These are phyloP conservation scores for Melinaea marsaeus DNA, from an alignment of 2,888 invertebrate species.

Conservation along the genomic window DNA sequence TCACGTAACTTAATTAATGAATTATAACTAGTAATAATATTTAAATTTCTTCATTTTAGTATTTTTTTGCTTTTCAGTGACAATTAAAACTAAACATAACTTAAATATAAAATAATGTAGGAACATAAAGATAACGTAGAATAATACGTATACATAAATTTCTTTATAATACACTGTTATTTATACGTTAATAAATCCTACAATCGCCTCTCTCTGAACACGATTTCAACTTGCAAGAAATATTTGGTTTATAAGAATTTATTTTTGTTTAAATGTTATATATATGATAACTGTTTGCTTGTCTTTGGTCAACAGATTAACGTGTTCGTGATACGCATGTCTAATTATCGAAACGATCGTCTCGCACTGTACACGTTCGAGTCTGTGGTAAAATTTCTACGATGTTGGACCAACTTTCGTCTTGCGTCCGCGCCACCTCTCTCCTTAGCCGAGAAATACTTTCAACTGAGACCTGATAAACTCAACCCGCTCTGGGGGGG, in stretches of 20 bases:
- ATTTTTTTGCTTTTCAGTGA: too few relatives aligned
- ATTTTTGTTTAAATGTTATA: neutral
- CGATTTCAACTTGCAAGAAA: neutral
- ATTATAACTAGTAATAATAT: too few relatives aligned
- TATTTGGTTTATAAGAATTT: neutral
- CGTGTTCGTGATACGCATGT: constrained; percentile 99
- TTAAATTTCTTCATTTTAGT: too few relatives aligned
- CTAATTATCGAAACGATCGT: constrained; percentile 98
- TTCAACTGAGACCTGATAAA: constrained; percentile 95
- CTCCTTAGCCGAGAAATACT: constrained; percentile 94
- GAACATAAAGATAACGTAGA: too few relatives aligned
- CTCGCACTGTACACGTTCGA: constrained; percentile 98
- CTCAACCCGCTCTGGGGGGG: constrained; percentile 97
- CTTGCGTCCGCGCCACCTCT: constrained; percentile 93
- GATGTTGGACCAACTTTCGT: constrained; percentile 98
- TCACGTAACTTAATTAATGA: too few relatives aligned
- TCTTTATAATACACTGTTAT: too few relatives aligned
- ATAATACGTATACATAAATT: too few relatives aligned
- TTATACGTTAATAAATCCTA: too few relatives aligned
- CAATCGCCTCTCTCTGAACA: too few relatives aligned
- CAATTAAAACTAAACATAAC: too few relatives aligned
- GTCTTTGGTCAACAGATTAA: constrained; percentile 82
- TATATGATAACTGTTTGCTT: too few relatives aligned
- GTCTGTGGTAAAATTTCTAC: constrained; percentile 96
- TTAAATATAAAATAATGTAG: too few relatives aligned